Base-by-base conservation (phyloP, 2,888 invertebrate species). In the Nomada lathburiana region DNA sequence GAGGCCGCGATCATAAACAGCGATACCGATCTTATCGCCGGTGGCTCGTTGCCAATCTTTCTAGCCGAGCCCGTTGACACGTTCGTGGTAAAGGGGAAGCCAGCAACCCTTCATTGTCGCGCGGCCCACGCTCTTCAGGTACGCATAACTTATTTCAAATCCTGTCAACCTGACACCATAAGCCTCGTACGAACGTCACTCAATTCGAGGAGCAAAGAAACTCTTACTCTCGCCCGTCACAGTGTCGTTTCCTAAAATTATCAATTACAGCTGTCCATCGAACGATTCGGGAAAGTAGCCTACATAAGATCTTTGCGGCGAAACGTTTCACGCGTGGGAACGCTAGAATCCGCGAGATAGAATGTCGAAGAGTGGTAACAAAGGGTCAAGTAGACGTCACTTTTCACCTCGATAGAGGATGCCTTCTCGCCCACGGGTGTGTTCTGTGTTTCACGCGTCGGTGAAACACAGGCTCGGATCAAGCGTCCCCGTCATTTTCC, bases 41-140 rank as follows among this genome's bases (percentile, higher is more conserved):
- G 96, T 89, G 96, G 96, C 84, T 96, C 97, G 69, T 94, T 97
- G 85, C 98, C 98, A 52, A 96, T 97, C 88, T 98, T 98, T 94
- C 95, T 98, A 57, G 95, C 96, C 88, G 98, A 98, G 91, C 98
- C 98, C 1, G 96, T 97, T 91, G 97, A 97, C 93, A 96, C 97
- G 60, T 98, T 97, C 94, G 98, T 99, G 90, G 97, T 98, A 81
- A 98, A 98, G 94, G 98, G 97, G 94, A 97, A 97, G 87, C 97
- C 98, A 3, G 98, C 98, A 2, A 96, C 96, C 18, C 95, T 99
- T 76, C 96, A 88, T 36, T 99, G 99, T 94, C 96, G 97, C 76
- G 98, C 98, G 16, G 97, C 97, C 52, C 97, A 98, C 93, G 98
- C 98, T 73, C 95, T 98, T 83, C 96, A 97, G 94, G 88, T 88